phyloP scores from a whole-genome alignment of 2,888 invertebrate species.

The Camptogramma bilineatum region DNA sequence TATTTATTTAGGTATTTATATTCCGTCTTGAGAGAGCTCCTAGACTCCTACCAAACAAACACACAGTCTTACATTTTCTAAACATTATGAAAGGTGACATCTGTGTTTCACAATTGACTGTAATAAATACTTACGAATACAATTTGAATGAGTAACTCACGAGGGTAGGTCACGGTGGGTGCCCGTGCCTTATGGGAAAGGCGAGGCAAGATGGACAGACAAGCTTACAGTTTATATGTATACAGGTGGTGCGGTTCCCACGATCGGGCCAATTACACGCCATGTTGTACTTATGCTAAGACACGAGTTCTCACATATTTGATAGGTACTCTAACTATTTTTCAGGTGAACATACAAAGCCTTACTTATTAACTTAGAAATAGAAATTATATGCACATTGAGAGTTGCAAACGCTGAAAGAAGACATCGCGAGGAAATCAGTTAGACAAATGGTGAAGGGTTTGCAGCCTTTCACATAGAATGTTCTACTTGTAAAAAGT shows the following conservation, averaged over 20 bases:
- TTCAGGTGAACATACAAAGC: too few relatives aligned
- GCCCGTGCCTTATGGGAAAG: conserved; percentile 72
- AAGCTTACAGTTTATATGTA: conserved; percentile 17
- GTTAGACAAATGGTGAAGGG: too few relatives aligned
- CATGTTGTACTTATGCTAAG: conserved; percentile 28
- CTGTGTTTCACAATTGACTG: neutral
- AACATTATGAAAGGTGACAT: neutral
- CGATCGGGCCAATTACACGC: conserved; percentile 62
- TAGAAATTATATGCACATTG: too few relatives aligned
- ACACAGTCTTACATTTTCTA: too few relatives aligned
- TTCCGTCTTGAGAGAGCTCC: too few relatives aligned
- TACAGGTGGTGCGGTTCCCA: conserved; percentile 66
- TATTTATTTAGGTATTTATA: too few relatives aligned
- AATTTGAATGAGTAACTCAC: conserved; percentile 34
- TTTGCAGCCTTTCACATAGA: too few relatives aligned
- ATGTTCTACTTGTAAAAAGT: too few relatives aligned
- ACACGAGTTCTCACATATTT: conserved; percentile 8
- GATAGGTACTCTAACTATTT: neutral
- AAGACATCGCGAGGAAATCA: too few relatives aligned
- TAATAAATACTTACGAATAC: neutral
- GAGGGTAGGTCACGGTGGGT: conserved; percentile 57
- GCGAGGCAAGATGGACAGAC: conserved; percentile 43
- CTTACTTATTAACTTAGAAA: too few relatives aligned
- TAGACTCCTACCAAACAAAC: too few relatives aligned
- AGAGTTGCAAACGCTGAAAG: too few relatives aligned